Base-by-base conservation (phyloP, 2,113 vertebrate genomes). In the Ptilorrhoa leucosticta region DNA sequence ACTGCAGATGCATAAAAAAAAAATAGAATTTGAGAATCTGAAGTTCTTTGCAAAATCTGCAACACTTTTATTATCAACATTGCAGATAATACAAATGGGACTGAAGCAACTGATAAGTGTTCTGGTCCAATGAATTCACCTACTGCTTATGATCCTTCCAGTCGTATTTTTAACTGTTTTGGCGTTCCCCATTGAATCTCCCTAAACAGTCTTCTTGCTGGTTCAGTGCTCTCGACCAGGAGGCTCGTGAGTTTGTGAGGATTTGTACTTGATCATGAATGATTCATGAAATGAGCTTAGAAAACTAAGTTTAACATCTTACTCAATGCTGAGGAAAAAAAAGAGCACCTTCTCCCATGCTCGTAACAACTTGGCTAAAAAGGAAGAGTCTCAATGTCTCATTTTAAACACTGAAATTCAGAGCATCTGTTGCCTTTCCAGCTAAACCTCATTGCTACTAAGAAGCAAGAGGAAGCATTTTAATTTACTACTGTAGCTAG, bases 221-320 rank as follows among this genome's bases (percentile, higher is more conserved):
- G 95, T 96, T 97, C 94, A 91, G 63, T 95, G 96, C 86, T 90
- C 47, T 94, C 11, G 7, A 91, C 94, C 91, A 92, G 90, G 78
- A 97, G 91, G 86, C 89, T 83, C 84, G 73, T 85, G 94, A 91
- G 90, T 96, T 97, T 10, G 17, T 90, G 65, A 89, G 78, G 92
- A 96, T 94, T 94, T 94, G 91, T 86, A 79, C 53, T 93, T 94
- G 89, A 84, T 96, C 76, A 93, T 96, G 95, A 97, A 97, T 97
- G 94, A 96, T 97, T 97, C 95, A 97, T 96, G 54, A 97, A 90
- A 73, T 10, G 15, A 90, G 72, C 94, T 96, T 86, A 77, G 88
- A 93, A 97, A 96, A 96, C 80, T 73, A 95, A 93, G 83, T 93
- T 97, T 97, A 97, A 96, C 93, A 90, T 94, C 95, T 95, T 94